phyloP scores from a whole-genome alignment of 2,797 vertebrate species.

The Sebastes variabilis region DNA sequence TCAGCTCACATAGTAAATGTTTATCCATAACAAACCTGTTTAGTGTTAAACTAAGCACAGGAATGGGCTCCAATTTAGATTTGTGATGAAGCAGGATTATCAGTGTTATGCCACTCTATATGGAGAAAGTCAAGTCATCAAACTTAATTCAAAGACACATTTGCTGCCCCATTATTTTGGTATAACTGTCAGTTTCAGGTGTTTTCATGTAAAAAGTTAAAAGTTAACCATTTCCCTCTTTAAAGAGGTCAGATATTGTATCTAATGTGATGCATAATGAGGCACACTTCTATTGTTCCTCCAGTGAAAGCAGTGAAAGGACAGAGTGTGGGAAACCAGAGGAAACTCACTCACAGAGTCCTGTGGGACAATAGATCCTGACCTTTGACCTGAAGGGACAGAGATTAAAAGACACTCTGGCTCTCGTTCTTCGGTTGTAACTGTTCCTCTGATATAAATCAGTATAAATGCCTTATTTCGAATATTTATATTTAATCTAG shows the following conservation, averaged over 20 bases:
- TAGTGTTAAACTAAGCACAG: neutral
- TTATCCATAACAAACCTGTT: neutral
- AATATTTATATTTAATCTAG: too few species aligned
- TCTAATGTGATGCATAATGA: slow-evolving; percentile 8
- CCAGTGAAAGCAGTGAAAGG: slow-evolving; percentile 11
- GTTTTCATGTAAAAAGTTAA: neutral
- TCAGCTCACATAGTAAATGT: neutral
- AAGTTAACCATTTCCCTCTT: neutral
- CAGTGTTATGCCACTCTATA: neutral
- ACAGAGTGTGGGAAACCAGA: slow-evolving; percentile 64
- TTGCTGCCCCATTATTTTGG: neutral
- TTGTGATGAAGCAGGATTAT: neutral
- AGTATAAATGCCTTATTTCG: too few species aligned
- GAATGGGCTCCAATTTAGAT: neutral
- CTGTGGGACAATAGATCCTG: slow-evolving; percentile 24
- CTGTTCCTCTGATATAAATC: neutral
- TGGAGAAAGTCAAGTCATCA: neutral
- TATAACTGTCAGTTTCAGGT: neutral
- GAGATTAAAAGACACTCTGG: neutral
- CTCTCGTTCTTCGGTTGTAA: neutral
- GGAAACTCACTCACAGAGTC: slow-evolving; percentile 53
- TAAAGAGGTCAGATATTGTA: neutral
- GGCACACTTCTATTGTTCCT: slow-evolving; percentile 56
- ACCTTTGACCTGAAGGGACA: slow-evolving; percentile 20
- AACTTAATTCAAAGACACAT: neutral